These are phyloP conservation scores for Drosophila ercepeae DNA, from an alignment of 1,140 invertebrate genomes.

Conservation along the genomic window DNA sequence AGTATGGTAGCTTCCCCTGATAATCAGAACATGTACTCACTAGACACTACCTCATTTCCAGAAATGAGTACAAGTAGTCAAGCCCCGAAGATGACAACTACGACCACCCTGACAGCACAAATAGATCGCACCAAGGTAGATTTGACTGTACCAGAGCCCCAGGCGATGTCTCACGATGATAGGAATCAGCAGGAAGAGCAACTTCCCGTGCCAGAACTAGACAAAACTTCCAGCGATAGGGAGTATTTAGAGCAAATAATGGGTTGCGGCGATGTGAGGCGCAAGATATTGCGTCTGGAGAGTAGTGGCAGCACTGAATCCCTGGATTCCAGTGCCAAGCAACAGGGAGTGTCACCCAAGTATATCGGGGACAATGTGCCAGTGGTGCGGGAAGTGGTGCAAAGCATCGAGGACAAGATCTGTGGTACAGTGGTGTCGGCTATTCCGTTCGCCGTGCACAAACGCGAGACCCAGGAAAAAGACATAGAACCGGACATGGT, in stretches of 20 bases:
- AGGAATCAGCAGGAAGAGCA: slow-evolving; percentile 19
- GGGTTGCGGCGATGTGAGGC: slow-evolving; percentile 73
- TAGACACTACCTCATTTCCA: slow-evolving; percentile 83
- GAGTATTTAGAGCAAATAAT: slow-evolving; percentile 75
- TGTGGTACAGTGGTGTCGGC: slow-evolving; percentile 53
- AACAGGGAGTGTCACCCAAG: slow-evolving; percentile 37
- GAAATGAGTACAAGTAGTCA: slow-evolving; percentile 83
- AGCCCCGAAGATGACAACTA: slow-evolving; percentile 61
- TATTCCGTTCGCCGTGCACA: slow-evolving; percentile 66
- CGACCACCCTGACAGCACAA: slow-evolving; percentile 51
- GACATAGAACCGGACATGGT: slow-evolving; percentile 44
- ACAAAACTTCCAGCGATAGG: slow-evolving; percentile 59
- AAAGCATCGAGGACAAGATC: slow-evolving; percentile 75
- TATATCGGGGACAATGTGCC: slow-evolving; percentile 66
- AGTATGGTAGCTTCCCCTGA: slow-evolving; percentile 68
- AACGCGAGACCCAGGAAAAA: slow-evolving; percentile 32
- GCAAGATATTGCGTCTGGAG: slow-evolving; percentile 72
- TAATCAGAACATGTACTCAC: slow-evolving; percentile 60
- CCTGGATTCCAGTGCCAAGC: slow-evolving; percentile 36
- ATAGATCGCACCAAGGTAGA: slow-evolving; percentile 68
- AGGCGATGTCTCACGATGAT: neutral
- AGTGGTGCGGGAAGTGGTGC: slow-evolving; percentile 70
- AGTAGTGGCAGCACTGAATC: slow-evolving; percentile 64
- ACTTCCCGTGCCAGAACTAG: slow-evolving; percentile 8
- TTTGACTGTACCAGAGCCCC: slow-evolving; percentile 24